Conservation (phyloP, 2,113 vertebrate species). For the Sphyrna mokarran region DNA sequence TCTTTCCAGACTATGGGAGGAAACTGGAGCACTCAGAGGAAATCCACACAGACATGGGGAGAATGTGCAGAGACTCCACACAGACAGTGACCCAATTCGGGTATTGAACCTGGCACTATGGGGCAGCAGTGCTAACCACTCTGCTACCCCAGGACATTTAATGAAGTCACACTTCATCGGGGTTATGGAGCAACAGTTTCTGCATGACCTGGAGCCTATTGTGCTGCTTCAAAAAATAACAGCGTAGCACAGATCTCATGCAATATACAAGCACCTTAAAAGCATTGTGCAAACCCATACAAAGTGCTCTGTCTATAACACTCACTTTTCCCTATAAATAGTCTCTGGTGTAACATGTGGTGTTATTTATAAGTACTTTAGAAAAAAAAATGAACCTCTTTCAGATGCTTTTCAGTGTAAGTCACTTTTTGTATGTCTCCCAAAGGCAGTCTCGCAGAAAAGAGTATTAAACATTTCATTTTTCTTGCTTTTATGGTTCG, state of each 20-base stretch:
- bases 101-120: too few species aligned
- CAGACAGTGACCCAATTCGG: too few species aligned
- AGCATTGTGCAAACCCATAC: background rate
- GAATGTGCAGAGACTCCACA: too few species aligned
- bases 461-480: background rate
- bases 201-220: background rate
- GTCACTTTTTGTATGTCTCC: background rate
- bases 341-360: background rate
- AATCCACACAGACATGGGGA: too few species aligned
- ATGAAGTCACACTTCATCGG: too few species aligned
- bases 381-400: background rate
- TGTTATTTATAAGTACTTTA: background rate
- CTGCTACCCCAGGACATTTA: too few species aligned
- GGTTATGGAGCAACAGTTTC: too few species aligned
- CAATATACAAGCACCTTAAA: background rate
- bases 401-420: background rate
- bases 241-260: background rate
- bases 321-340: background rate
- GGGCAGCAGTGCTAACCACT: too few species aligned
- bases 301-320: background rate
- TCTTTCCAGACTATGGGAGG: too few species aligned
- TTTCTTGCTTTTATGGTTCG: background rate
- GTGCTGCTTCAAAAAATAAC: background rate
- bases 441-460: background rate
- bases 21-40: too few species aligned